Base-by-base conservation (phyloP, 2,113 vertebrate species). In the Tyto alba region DNA sequence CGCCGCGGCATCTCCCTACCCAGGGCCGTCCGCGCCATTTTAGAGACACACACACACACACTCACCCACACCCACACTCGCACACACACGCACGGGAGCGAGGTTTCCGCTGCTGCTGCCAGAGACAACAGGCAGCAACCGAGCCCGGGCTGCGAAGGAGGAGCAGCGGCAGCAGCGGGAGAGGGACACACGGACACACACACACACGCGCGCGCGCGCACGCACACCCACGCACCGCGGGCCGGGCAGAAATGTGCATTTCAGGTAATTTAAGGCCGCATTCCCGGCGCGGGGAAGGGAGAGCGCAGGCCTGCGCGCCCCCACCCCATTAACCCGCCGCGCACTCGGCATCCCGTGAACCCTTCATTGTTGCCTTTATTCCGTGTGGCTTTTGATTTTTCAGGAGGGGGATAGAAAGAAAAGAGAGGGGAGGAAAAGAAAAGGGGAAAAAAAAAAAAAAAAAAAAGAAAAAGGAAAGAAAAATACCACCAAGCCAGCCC, bases 1-100 rank as follows among this genome's bases (percentile, higher is more conserved):
- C 90, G 88, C 90, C 88, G 53, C 91, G 78, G 85, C 75, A 96
- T 96, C 94, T 88, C 91, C 71, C 84, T 68, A 20, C 52, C 32
- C 55, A 41, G 74, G 74, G 48, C 80, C 71, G 43, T 56, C 74
- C 95, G 95, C 97, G 97, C 97, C 97, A 97, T 97, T 97, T 97
- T 97, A 97, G 85, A 88, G 60, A 36, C 43, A 56, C 52, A 17
- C 48, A 71, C 67, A 10, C 79, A 17, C n/a, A 16, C 67, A 1
- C 41, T 14, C 76, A 4, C 64, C 2, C 77, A 9, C 87, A 14
- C 56, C n/a, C 79, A 18, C 72, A 30, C 77, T 13, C 71, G 9
- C 64, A 25, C 55, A 19, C 73, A 1, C 47, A 47, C 78, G 66
- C 74, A 76, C 76, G 59, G 93, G 41, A 93, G 91, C 90, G 89